A percentile compares a stretch with the other conserved stretches of the same genome.
These are phyloP conservation scores for Podilymbus podiceps DNA, from an alignment of 2,113 vertebrate genomes.

Conservation along the genomic window DNA sequence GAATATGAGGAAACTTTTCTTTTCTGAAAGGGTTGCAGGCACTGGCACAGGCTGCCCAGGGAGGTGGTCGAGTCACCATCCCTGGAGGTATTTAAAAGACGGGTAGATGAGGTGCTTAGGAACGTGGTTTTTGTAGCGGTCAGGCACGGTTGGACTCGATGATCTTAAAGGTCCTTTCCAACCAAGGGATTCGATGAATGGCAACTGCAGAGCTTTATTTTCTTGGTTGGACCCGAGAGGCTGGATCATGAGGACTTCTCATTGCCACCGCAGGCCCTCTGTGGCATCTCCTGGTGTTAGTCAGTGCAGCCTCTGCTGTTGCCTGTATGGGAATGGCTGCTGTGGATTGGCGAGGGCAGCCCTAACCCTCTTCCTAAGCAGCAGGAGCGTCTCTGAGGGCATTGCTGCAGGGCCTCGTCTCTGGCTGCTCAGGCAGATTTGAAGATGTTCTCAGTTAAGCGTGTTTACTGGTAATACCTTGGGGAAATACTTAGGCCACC, in stretches of 20 bases:
- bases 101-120: too few relatives aligned
- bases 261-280: background rate
- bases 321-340: background rate
- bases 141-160: too few relatives aligned
- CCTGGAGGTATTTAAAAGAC: too few relatives aligned
- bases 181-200: too few relatives aligned
- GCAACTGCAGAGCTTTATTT: background rate
- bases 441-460: rapidly evolving
- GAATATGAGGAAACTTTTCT: too few relatives aligned
- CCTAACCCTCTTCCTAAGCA: background rate
- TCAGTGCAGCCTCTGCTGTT: background rate
- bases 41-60: too few relatives aligned
- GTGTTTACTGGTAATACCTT: background rate
- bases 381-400: background rate
- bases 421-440: rapidly evolving
- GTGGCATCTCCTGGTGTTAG: background rate
- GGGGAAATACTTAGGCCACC: too few relatives aligned
- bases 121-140: too few relatives aligned
- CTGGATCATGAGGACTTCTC: background rate
- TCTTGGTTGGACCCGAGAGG: background rate
- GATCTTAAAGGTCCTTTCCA: too few relatives aligned
- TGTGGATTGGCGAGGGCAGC: background rate
- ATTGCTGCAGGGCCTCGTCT: background rate
- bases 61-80: too few relatives aligned
- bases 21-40: too few relatives aligned